phyloP scores from a whole-genome alignment of 2,888 invertebrate genomes.

The Leucania comma region DNA sequence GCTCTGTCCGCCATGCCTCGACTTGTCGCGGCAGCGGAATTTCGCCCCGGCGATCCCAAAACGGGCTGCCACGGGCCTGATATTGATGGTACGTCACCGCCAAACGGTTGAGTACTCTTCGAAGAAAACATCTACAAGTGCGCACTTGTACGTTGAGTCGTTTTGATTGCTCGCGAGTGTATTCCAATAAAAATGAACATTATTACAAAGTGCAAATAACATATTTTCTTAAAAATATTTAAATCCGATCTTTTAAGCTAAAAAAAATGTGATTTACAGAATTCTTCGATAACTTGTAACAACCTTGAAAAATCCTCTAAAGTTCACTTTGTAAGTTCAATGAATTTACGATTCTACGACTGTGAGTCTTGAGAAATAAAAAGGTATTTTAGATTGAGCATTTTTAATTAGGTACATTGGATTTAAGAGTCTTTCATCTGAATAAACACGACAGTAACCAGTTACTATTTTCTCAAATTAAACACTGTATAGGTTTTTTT shows the following conservation, averaged over 20 bases:
- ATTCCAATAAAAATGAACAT: neutral
- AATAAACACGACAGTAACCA: neutral
- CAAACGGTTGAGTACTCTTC: no score
- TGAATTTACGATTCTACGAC: neutral
- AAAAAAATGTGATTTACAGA: neutral
- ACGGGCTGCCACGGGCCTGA: no score
- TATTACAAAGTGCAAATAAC: neutral
- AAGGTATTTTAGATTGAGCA: neutral
- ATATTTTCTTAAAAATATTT: neutral
- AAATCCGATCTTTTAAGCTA: neutral
- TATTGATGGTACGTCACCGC: no score
- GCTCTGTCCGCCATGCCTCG: no score
- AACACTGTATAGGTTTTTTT: no score
- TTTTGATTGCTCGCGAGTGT: no score
- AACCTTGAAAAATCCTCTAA: neutral
- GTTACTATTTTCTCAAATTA: no score
- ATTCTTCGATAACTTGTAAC: neutral
- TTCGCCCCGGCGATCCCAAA: no score
- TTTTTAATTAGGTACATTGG: slow-evolving; percentile 5
- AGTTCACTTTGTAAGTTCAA: neutral
- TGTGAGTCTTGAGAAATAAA: neutral
- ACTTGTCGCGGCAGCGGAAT: no score
- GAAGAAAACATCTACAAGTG: no score
- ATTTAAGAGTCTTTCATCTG: neutral
- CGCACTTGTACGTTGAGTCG: no score